phyloP scores from a whole-genome alignment of 1,140 invertebrate genomes.

The Drosophila truncata region DNA sequence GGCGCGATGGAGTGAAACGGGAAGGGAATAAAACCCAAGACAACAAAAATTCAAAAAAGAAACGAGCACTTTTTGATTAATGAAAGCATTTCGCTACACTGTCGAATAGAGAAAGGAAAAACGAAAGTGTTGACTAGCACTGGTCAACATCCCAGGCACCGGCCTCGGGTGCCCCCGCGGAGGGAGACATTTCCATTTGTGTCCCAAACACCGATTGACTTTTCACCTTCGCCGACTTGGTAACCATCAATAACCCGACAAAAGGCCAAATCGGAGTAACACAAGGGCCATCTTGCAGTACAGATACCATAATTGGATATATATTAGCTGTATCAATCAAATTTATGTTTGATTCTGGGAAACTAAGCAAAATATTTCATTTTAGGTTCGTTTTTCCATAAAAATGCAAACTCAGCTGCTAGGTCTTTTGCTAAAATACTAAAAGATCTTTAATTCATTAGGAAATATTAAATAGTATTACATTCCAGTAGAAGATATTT shows the following conservation, averaged over 20 bases:
- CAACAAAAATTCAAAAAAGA: constrained; percentile 19
- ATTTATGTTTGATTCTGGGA: neutral
- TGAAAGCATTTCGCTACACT: constrained; percentile 70
- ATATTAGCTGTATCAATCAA: constrained; percentile 2
- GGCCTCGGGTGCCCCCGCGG: neutral
- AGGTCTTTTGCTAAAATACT: no score
- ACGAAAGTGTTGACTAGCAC: constrained; percentile 76
- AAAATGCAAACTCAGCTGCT: neutral
- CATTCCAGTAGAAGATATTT: no score
- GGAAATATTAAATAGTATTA: no score
- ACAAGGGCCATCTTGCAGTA: neutral
- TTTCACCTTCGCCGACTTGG: constrained; percentile 22
- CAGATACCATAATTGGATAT: neutral
- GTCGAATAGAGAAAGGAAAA: constrained; percentile 73
- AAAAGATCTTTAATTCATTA: no score
- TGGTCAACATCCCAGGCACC: constrained; percentile 36
- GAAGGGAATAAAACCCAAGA: neutral
- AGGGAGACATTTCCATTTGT: constrained; percentile 61
- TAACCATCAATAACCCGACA: constrained; percentile 19
- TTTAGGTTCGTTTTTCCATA: neutral
- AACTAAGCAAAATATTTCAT: neutral
- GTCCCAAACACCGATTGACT: constrained; percentile 49
- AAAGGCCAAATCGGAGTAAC: neutral
- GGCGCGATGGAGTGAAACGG: neutral
- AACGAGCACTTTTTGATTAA: constrained; percentile 75